Evolutionary conservation across 1,140 invertebrate species (phyloP), one percentile per base, ranked within the genome.

Genomic region (Bombyx mandarina): DNA sequence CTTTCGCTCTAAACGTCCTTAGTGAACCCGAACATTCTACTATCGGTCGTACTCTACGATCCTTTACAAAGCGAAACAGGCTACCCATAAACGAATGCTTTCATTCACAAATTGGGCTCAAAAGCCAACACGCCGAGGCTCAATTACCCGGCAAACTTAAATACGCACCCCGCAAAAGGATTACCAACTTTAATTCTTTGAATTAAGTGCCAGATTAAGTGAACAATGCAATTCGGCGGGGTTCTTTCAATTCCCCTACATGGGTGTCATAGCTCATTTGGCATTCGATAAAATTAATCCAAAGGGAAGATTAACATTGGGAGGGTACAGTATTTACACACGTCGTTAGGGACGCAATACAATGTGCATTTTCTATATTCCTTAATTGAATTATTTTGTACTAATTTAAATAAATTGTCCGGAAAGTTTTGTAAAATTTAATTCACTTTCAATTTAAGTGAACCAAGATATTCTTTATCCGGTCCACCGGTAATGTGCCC

Each of bases 221-320:
- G 63, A 22, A 60, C 9, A 57, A 35, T 18, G n/a, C 62, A 62
- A 52, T 9, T 49, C 56, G 43, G 58, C 52, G 53, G 56, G 52
- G 56, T 60, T 65, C 51, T 69, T 71, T 66, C 56, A 69, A 70
- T 73, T 71, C 71, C 71, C 69, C 67, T 66, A 45, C 57, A 71
- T 67, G 63, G 66, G 65, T 81, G 81, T 77, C 77, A 81, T 77
- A 78, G 73, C 82, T 82, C 82, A 81, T 85, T 85, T 81, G 71
- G 73, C 75, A 82, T 85, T 82, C 75, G 75, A 84, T 82, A 71
- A 73, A 76, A 78, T 80, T 77, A 84, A 82, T 82, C 77, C 72
- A 63, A 63, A 62, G 73, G 77, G 81, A 66, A 72, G 67, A 68
- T 70, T 66, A 66, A 63, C 61, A 56, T 59, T 43, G 67, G 64